Evolutionary conservation across 2,797 vertebrate species (phyloP).

Genomic region (Garrulus glandarius): DNA sequence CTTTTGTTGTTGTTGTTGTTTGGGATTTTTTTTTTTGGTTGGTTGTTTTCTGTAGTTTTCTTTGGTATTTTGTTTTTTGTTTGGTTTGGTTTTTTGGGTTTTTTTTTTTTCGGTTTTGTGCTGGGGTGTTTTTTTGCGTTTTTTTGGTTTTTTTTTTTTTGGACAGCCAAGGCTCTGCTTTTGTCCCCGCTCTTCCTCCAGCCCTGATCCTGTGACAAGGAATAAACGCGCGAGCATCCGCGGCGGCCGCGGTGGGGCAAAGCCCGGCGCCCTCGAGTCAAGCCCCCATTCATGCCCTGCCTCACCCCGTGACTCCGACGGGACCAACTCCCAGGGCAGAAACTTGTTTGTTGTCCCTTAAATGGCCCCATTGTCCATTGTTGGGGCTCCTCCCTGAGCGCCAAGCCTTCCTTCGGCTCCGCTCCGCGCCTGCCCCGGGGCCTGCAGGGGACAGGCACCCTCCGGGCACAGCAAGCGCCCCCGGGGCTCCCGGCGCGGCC

Average conservation of each 20-base stretch:
- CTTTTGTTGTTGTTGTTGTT: background rate
- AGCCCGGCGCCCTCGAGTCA: background rate
- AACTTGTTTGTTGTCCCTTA: constrained; percentile 53
- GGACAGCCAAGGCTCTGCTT: background rate
- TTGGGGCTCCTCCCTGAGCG: constrained; percentile 18
- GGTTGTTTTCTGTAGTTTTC: too few relatives aligned
- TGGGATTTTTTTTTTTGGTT: background rate
- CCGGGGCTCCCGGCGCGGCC: rapidly evolving
- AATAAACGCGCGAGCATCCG: background rate
- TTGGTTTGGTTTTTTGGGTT: too few relatives aligned
- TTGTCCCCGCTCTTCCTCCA: background rate
- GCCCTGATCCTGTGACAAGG: background rate
- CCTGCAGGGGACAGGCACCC: background rate
- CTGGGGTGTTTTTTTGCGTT: background rate
- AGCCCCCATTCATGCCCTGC: background rate
- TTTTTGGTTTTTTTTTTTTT: background rate
- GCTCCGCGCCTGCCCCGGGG: background rate
- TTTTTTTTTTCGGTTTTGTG: background rate
- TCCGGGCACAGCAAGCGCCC: background rate
- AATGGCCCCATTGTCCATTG: constrained; percentile 58
- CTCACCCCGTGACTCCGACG: constrained; percentile 42
- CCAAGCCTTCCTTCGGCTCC: background rate
- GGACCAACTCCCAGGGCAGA: constrained; percentile 19
- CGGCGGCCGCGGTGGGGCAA: background rate
- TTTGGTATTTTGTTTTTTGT: background rate